Conservation (phyloP, 2,888 invertebrate species). For the Ectemnius continuus region DNA sequence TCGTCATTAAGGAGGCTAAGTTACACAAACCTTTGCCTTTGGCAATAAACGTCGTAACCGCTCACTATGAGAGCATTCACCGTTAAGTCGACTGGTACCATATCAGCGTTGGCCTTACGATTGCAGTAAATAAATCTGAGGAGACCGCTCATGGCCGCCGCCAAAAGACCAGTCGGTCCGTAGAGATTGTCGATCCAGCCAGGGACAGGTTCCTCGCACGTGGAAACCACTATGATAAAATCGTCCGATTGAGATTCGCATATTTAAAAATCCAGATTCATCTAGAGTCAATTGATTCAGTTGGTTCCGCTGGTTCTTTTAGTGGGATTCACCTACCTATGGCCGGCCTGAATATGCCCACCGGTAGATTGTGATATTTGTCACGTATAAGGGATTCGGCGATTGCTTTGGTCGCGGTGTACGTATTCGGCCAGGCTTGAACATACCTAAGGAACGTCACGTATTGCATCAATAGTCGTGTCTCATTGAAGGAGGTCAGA, state of each 20-base stretch:
- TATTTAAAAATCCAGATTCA: not conserved
- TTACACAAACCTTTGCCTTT: conserved; percentile 63
- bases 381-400: conserved; percentile 85
- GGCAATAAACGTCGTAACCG: conserved; percentile 80
- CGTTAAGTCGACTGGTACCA: conserved; percentile 87
- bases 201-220: conserved; percentile 81
- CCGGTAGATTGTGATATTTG: conserved; percentile 80
- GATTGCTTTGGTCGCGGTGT: conserved; percentile 91
- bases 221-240: conserved; percentile 80
- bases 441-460: not conserved
- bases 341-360: conserved; percentile 90
- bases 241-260: conserved; percentile 39
- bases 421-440: conserved; percentile 87
- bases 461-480: too few relatives aligned
- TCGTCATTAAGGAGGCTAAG: not conserved
- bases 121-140: conserved; percentile 84
- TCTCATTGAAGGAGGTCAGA: not conserved
- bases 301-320: not conserved
- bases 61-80: conserved; percentile 85
- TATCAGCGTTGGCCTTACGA: conserved; percentile 82
- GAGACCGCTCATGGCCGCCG: conserved; percentile 83
- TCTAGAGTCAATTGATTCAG: not conserved
- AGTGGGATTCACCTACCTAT: conserved; percentile 80
- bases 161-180: conserved; percentile 84
- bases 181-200: conserved; percentile 91